Evolutionary conservation across 1,140 invertebrate genomes (phyloP), one percentile per base, ranked within the genome.

Genomic region (Drosophila sproati): DNA sequence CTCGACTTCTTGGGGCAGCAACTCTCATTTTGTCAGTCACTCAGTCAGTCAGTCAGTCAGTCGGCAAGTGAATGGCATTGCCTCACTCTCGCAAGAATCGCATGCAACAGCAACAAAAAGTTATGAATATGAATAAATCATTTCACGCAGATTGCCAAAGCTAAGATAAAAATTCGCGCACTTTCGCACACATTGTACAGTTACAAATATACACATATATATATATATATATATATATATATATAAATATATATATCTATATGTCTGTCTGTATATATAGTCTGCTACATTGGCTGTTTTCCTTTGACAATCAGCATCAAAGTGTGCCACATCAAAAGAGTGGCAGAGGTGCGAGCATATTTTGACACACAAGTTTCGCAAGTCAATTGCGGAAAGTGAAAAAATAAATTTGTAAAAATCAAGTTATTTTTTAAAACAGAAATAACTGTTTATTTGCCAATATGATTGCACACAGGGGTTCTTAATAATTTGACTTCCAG

Each of bases 121-220:
- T 79, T 88, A 83, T 88, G 83, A 88, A 83, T 88, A 88, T 88
- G 83, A 88, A 88, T 88, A 88, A 83, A 88, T 88, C 76, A 88
- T 88, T 88, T 89, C 56, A 88, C 80, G 80, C 85, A 88, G 83
- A 88, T 88, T 88, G 83, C 77, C 80, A 88, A 73, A 82, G 83
- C 80, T 70, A 89, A 88, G 73, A 88, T 77, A 85, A 88, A 83
- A 87, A 80, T 73, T 59, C 60, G 70, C 79, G 57, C 34, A 35
- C 60, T 64, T 41, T 35, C 64, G 45, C 66, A 61, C 47, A 68
- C 70, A 78, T 63, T 51, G 48, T 68, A 48, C 54, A 35, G 10
- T 20, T 20, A 20, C 20, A 20, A 45, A 45, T 74, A 20, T 20
- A 43, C 12, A 57, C 29, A 43, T 37, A 39, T 57, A 7, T n/a